These are phyloP conservation scores for Andrena cerasifolii DNA, from an alignment of 1,140 invertebrate genomes.

Conservation along the genomic window DNA sequence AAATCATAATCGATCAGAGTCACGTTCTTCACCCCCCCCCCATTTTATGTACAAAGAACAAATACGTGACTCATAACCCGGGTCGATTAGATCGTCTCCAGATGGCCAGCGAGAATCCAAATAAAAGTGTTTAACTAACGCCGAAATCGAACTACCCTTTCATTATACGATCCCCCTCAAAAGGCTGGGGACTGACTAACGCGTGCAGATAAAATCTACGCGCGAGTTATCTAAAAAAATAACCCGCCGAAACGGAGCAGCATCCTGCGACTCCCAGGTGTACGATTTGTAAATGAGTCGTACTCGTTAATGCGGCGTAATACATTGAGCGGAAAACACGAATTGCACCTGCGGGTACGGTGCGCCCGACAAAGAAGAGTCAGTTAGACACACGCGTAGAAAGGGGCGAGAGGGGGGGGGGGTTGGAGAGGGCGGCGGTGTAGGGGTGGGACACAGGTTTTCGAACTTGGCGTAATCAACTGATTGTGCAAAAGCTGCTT, in stretches of 20 bases:
- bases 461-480: conserved; percentile 49
- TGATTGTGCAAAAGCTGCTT: conserved; percentile 45
- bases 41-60: too few species aligned
- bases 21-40: too few species aligned
- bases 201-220: conserved; percentile 9
- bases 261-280: conserved; percentile 15
- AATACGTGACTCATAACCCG: too few species aligned
- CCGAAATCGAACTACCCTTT: too few species aligned
- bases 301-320: conserved; percentile 54
- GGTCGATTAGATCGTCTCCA: too few species aligned
- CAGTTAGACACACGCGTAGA: conserved; percentile 27
- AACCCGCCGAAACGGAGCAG: background rate
- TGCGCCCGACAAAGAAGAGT: conserved; percentile 27
- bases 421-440: too few species aligned
- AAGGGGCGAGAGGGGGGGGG: background rate
- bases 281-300: conserved; percentile 54
- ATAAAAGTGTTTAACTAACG: too few species aligned
- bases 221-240: conserved; percentile 26
- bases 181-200: background rate
- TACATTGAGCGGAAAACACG: conserved; percentile 39
- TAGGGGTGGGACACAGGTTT: conserved; percentile 19
- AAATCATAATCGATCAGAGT: too few species aligned
- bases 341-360: conserved; percentile 50
- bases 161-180: background rate
- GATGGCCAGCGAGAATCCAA: too few species aligned